A percentile compares a stretch with the other conserved stretches of the same genome.
Conservation (phyloP, 2,888 invertebrate genomes). For the Cephonodes hylas region DNA sequence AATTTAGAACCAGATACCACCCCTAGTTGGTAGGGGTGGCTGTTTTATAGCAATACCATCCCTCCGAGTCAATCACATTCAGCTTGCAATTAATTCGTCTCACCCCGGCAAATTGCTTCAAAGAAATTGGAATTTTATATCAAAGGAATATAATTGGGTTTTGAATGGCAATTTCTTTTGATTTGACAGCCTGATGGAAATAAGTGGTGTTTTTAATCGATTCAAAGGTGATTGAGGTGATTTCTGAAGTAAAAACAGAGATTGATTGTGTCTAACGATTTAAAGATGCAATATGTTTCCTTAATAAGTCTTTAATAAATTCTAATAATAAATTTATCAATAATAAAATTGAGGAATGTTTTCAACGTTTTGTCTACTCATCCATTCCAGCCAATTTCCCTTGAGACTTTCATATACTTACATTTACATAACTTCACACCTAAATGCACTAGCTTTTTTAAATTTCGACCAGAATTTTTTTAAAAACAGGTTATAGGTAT, state of each 20-base stretch:
- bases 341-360: too few relatives aligned
- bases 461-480: too few relatives aligned
- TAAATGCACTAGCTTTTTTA: too few relatives aligned
- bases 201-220: background rate
- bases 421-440: too few relatives aligned
- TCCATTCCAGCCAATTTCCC: too few relatives aligned
- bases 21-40: background rate
- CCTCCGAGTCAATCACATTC: background rate
- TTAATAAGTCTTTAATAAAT: too few relatives aligned
- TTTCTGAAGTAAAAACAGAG: background rate
- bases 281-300: too few relatives aligned
- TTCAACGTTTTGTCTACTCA: too few relatives aligned
- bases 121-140: background rate
- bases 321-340: too few relatives aligned
- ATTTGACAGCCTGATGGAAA: background rate
- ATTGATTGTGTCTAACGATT: too few relatives aligned
- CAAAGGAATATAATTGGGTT: background rate
- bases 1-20: background rate
- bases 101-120: constrained; percentile 1
- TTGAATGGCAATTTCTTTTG: background rate
- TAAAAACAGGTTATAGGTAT: too few relatives aligned
- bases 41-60: background rate
- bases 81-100: constrained; percentile 10
- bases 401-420: too few relatives aligned
- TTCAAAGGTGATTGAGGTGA: background rate